Base-by-base conservation (phyloP, 2,888 invertebrate species). In the Lycocerus yunnanus region DNA sequence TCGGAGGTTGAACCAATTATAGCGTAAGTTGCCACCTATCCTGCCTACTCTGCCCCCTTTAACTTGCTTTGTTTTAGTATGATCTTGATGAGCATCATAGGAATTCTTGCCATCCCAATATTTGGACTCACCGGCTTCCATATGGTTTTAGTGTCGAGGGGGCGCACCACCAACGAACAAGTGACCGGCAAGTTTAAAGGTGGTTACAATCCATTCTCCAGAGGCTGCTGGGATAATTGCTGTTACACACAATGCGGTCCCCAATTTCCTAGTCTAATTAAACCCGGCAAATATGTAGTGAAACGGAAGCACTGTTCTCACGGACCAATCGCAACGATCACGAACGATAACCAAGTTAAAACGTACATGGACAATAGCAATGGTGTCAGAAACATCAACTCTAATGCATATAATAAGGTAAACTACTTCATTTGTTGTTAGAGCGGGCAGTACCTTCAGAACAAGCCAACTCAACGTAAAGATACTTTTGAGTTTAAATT, bases 171-270 rank as follows among this genome's bases (percentile, higher is more conserved):
- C 79, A 99, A 99, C 89, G 99, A 99, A 89, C 99, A 99, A 91
- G 99, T 99, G 77, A 99, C 99, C 14, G 98, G 98, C 73, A 99
- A 99, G 90, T 99, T 99, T 90, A 96, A 97, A 85, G 97, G 97
- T 71, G 99, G 98, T 58, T 97, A 96, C 88, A 99, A 99, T 90
- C 99, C 99, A 71, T 99, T 99, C 89, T 97, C 97, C 4, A 91
- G 93, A 84, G 98, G 98, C 24, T 99, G 98, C 87, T 94, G 95
- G 91, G 92, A 93, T 85, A 99, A 99, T 88, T 97, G 98, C 88
- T 95, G 95, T 87, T 95, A 96, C 86, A 94, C 96, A 78, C 94
- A 99, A 84, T 99, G 97, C 87, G 98, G 98, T 80, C 98, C 98
- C 72, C 97, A 97, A 88, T 97, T 95, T 91, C 99, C 99, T 84